Evolutionary conservation across 1,140 invertebrate species (phyloP).

Genomic region (Drosophila bocqueti): DNA sequence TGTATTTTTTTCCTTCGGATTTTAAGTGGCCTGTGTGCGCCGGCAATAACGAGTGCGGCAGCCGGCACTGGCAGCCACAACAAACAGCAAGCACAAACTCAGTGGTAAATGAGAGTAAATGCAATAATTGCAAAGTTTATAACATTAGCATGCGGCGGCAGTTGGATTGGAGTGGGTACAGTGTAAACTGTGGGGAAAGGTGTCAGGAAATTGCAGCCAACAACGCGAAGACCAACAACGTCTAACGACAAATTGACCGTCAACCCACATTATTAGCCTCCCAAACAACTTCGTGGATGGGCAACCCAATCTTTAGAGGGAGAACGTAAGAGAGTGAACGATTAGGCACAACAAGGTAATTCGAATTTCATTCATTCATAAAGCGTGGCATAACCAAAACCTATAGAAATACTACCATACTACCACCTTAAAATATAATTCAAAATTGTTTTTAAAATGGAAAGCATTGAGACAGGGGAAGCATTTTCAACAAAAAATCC

Average conservation of each 20-base stretch:
- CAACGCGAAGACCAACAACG: constrained; percentile 55
- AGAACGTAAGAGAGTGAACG: constrained; percentile 11
- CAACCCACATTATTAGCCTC: constrained; percentile 46
- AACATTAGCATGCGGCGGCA: constrained; percentile 58
- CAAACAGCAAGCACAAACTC: constrained; percentile 39
- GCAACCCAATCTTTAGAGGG: constrained; percentile 8
- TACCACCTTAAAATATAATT: not conserved
- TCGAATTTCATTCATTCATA: constrained; percentile 47
- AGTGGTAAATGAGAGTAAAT: constrained; percentile 80
- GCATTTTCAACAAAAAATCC: no score
- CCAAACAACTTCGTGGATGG: constrained; percentile 21
- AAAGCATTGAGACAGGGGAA: not conserved
- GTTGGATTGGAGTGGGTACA: not conserved
- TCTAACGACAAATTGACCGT: constrained; percentile 64
- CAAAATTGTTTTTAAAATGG: not conserved
- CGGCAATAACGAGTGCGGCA: constrained; percentile 68
- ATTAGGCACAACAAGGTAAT: constrained; percentile 33
- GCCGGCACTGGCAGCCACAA: constrained; percentile 32
- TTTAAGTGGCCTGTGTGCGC: constrained; percentile 74
- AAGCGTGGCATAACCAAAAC: constrained; percentile 5
- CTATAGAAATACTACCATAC: not conserved
- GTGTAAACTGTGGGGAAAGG: not conserved
- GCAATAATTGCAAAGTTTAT: constrained; percentile 82
- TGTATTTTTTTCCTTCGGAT: constrained; percentile 24
- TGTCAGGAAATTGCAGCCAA: constrained; percentile 68